Conservation (phyloP, 1,140 invertebrate species). For the Bombus superbus region DNA sequence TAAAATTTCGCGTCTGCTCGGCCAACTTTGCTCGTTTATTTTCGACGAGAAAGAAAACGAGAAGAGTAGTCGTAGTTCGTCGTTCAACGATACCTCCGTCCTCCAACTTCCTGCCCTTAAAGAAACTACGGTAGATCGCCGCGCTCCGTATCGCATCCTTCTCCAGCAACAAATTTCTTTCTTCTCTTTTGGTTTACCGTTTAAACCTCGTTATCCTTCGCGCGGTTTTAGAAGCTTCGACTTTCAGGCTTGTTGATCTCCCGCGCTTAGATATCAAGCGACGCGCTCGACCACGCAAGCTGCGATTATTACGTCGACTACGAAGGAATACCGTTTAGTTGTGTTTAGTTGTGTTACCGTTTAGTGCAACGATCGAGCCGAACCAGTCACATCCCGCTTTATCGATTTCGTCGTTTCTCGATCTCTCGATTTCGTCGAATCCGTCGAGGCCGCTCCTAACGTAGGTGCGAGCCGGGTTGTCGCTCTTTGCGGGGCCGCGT, state of each 20-base stretch:
- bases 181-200: background rate
- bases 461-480: no score
- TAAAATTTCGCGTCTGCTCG: background rate
- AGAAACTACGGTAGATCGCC: background rate
- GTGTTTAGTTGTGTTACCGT: no score
- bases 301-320: constrained; percentile 1
- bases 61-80: background rate
- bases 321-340: background rate
- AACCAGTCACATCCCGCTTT: background rate
- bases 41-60: background rate
- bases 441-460: no score
- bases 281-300: background rate
- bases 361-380: background rate
- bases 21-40: background rate
- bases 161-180: background rate
- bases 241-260: background rate
- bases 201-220: background rate
- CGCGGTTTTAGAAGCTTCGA: background rate
- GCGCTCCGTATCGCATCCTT: background rate
- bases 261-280: no score
- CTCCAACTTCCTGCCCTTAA: background rate
- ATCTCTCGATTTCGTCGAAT: no score
- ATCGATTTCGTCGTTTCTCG: no score
- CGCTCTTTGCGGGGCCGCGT: no score
- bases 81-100: background rate